Conservation (phyloP, 2,888 invertebrate genomes). For the Eupithecia inturbata region DNA sequence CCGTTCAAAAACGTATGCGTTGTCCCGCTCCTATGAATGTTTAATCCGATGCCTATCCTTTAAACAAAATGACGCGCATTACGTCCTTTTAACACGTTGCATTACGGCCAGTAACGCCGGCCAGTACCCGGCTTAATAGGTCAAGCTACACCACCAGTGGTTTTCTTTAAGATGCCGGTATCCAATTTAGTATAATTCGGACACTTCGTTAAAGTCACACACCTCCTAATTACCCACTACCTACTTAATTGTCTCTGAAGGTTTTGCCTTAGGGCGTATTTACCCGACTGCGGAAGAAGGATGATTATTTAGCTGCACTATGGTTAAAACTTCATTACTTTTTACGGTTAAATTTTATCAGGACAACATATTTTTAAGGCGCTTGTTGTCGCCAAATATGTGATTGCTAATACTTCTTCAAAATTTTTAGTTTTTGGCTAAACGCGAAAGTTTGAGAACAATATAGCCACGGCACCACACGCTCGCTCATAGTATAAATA, state of each 20-base stretch:
- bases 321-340: not conserved
- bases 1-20: too few relatives aligned
- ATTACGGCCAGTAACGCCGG: too few relatives aligned
- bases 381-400: not conserved
- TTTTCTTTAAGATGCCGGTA: not conserved
- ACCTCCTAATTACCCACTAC: constrained; percentile 1
- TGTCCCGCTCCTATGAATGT: too few relatives aligned
- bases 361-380: not conserved
- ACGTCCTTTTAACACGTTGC: too few relatives aligned
- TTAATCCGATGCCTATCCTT: too few relatives aligned
- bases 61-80: too few relatives aligned
- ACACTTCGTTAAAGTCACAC: not conserved
- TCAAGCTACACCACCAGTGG: too few relatives aligned
- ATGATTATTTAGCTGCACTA: not conserved
- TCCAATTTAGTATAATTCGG: constrained; percentile 4
- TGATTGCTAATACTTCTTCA: not conserved
- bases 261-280: not conserved
- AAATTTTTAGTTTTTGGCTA: not conserved
- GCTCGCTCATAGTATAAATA: too few relatives aligned
- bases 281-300: not conserved
- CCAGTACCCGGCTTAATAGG: too few relatives aligned
- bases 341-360: not conserved
- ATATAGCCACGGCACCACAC: not conserved
- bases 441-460: not conserved
- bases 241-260: constrained; percentile 1